Base-by-base conservation (phyloP, 2,797 vertebrate species). In the Lutra lutra region DNA sequence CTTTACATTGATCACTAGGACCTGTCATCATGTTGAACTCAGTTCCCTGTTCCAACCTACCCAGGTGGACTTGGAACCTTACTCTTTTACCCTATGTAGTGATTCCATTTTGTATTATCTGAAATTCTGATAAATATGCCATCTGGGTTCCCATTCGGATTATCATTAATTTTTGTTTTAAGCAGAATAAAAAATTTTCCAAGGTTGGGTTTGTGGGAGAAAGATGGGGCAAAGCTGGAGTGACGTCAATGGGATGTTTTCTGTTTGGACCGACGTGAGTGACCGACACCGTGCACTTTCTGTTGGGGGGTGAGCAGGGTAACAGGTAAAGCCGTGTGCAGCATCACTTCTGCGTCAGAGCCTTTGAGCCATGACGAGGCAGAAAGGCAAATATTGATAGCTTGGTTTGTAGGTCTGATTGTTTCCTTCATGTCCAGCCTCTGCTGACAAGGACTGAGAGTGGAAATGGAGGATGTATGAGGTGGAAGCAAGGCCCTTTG, bases 381-480 rank as follows among this genome's bases (percentile, higher is more conserved):
- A 88, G 96, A 94, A 98, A 98, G 95, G 79, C 86, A 97, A 95
- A 97, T n/a, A 97, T 5, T 87, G 95, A 97, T 87, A 97, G 73
- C 82, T 15, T 56, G 79, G 18, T 89, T 96, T 66, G 11, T 10
- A 78, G 56, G 80, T 40, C 68, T 56, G 9, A 89, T 84, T 73
- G 86, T 78, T 96, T 96, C 75, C 91, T 90, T 2, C 32, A 2
- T 18, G 15, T 51, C 4, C 29, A 27, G 43, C 51, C 18, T 75
- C 66, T 62, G 82, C 66, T 11, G 77, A 85, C 75, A 73, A 86
- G 38, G 7, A n/a, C 54, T 12, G 29, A 51, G 89, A 77, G 51
- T 54, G 91, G 93, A 86, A 88, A 73, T 21, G 43, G 75, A 80
- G 38, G 80, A 46, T 32, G 78, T 88, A 23, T 83, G 48, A 83